These are phyloP conservation scores for Poicephalus gulielmi DNA, from an alignment of 2,113 vertebrate genomes.

Conservation along the genomic window DNA sequence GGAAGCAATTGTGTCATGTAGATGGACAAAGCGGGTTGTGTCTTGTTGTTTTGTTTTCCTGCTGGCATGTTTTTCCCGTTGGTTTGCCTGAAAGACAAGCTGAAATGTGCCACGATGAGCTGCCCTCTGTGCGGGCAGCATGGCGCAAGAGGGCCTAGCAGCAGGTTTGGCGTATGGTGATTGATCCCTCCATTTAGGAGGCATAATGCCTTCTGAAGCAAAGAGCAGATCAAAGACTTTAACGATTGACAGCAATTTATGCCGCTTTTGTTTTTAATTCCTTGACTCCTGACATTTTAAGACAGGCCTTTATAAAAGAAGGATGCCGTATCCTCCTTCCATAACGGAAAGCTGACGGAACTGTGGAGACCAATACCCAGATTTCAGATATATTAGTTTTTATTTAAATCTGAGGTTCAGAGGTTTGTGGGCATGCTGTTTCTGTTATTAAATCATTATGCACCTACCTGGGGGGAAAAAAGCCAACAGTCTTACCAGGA, in stretches of 20 bases:
- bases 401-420: constrained; percentile 63
- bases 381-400: constrained; percentile 68
- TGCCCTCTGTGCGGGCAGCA: neutral
- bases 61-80: neutral
- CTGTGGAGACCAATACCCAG: constrained; percentile 24
- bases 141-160: neutral
- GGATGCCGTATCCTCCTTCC: constrained; percentile 50
- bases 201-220: constrained; percentile 57
- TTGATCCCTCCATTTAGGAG: constrained; percentile 65
- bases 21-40: neutral
- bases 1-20: neutral
- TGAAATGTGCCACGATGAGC: neutral
- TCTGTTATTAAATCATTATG: constrained; percentile 71
- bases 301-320: constrained; percentile 43
- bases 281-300: constrained; percentile 63
- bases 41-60: neutral
- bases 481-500: constrained; percentile 31
- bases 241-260: constrained; percentile 66
- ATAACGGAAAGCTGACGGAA: constrained; percentile 25
- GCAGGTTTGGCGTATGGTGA: constrained; percentile 3
- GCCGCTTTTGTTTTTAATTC: constrained; percentile 71
- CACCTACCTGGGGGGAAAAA: constrained; percentile 46
- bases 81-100: constrained; percentile 38
- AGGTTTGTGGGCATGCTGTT: constrained; percentile 67
- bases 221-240: constrained; percentile 55